Percentiles rank a stretch among this genome's conserved stretches.
phyloP scores from a whole-genome alignment of 2,113 vertebrate genomes.

The Sclerurus mexicanus region DNA sequence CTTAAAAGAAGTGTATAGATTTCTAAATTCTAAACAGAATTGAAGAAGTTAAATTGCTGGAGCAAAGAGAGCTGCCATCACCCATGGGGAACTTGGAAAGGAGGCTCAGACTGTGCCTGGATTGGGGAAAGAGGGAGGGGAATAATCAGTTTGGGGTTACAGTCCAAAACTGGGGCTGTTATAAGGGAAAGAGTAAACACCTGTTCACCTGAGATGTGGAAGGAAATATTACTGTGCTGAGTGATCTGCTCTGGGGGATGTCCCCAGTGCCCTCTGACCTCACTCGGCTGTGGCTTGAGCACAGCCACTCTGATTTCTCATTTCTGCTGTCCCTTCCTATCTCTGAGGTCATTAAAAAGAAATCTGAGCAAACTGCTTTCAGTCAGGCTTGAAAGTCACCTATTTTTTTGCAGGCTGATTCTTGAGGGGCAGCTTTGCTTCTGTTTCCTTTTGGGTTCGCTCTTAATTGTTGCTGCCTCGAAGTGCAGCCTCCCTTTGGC shows the following conservation, averaged over 20 bases:
- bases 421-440: background rate
- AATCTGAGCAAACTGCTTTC: background rate
- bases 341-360: background rate
- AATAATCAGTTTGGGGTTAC: background rate
- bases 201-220: background rate
- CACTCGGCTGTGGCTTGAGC: background rate
- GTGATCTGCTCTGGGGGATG: background rate
- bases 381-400: background rate
- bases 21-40: background rate
- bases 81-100: fast-evolving
- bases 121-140: fast-evolving
- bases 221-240: background rate
- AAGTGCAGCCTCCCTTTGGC: background rate
- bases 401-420: background rate
- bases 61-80: background rate
- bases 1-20: background rate
- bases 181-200: background rate
- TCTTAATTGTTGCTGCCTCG: background rate
- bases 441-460: background rate
- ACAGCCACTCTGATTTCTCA: background rate
- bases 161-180: background rate
- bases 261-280: background rate
- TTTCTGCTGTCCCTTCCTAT: background rate
- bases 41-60: background rate
- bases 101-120: background rate